Percentiles rank a stretch among this genome's conserved stretches.
Conservation (phyloP, 2,113 vertebrate genomes). For the Chaetorhynchus papuensis region DNA sequence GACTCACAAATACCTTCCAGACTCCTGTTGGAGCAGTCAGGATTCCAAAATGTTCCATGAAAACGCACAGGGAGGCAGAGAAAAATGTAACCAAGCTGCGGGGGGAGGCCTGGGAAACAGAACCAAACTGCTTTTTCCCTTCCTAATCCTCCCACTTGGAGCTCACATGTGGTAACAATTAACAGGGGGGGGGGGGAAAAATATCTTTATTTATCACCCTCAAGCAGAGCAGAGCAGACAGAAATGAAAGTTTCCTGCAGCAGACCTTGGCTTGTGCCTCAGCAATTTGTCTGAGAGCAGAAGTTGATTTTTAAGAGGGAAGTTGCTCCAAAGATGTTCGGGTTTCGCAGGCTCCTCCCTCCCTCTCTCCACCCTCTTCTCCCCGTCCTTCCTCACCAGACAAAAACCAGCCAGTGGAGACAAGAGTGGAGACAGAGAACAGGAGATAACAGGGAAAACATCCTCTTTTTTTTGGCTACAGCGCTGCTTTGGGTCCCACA, state of each 20-base stretch:
- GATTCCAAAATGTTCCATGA: not conserved
- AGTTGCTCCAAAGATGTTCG: not conserved
- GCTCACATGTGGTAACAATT: slow-evolving; percentile 41
- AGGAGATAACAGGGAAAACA: not conserved
- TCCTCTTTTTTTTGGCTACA: not conserved
- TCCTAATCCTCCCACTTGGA: not conserved
- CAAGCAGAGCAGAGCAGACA: not conserved
- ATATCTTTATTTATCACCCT: slow-evolving; percentile 34
- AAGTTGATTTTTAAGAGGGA: not conserved
- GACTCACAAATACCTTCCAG: slow-evolving; percentile 41
- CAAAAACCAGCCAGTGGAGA: not conserved
- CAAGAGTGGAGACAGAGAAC: not conserved
- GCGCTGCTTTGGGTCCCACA: not conserved
- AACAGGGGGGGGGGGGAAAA: too few relatives aligned
- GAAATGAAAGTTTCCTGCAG: not conserved
- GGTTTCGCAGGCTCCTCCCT: not conserved
- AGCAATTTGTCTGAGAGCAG: not conserved
- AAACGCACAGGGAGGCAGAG: not conserved
- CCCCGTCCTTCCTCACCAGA: not conserved
- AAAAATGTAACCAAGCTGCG: not conserved
- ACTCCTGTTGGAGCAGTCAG: not conserved
- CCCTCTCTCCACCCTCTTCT: not conserved
- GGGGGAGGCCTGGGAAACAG: slow-evolving; percentile 31
- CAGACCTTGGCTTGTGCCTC: not conserved
- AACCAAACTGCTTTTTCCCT: not conserved